Evolutionary conservation across 1,140 invertebrate genomes (phyloP).

Genomic region (Papilio glaucus): DNA sequence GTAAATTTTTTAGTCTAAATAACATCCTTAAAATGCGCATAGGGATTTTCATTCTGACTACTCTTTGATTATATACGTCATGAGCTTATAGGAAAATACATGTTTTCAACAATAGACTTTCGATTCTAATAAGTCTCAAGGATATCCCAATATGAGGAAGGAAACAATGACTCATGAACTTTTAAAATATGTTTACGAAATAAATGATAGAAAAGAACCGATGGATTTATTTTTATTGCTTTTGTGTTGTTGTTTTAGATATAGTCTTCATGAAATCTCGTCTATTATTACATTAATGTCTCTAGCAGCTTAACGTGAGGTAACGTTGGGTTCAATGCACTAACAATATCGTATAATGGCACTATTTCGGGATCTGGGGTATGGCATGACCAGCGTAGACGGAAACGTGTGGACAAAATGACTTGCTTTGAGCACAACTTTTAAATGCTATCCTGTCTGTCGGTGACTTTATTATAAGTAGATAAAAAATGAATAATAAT

Average conservation of each 20-base stretch:
- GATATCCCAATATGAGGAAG: too few relatives aligned
- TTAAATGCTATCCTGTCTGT: neutral
- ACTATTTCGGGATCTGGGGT: conserved; percentile 61
- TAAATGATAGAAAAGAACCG: too few relatives aligned
- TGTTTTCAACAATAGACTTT: too few relatives aligned
- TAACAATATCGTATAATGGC: conserved; percentile 51
- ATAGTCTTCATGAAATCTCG: conserved; percentile 39
- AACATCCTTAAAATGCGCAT: too few relatives aligned
- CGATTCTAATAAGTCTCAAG: too few relatives aligned
- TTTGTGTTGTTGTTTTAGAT: neutral
- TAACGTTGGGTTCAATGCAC: conserved; percentile 57
- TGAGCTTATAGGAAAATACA: too few relatives aligned
- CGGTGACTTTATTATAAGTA: neutral
- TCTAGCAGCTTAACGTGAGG: conserved; percentile 46
- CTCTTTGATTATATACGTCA: too few relatives aligned
- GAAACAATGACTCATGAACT: too few relatives aligned
- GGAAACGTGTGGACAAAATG: conserved; percentile 39
- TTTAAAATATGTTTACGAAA: too few relatives aligned
- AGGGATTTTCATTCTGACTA: too few relatives aligned
- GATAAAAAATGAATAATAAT: too few relatives aligned
- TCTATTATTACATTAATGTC: conserved; percentile 65
- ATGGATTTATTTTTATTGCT: neutral
- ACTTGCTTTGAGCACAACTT: neutral
- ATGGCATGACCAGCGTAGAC: conserved; percentile 45
- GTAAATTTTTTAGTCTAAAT: too few relatives aligned